These are phyloP conservation scores for Carcina quercana DNA, from an alignment of 2,888 invertebrate species.

Conservation along the genomic window DNA sequence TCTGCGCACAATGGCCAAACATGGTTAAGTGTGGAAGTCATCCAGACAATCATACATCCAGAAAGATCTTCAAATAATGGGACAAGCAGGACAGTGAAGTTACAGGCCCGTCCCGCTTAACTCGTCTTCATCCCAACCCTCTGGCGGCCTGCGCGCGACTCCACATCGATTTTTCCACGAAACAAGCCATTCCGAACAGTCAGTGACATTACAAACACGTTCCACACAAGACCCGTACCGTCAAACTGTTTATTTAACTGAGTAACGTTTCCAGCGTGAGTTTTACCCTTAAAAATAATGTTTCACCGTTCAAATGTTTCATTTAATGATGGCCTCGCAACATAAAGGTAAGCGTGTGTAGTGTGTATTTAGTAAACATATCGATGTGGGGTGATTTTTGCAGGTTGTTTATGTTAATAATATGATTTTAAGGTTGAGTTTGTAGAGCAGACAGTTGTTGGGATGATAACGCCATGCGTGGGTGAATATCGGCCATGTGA, in stretches of 20 bases:
- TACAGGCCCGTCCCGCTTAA: constrained; percentile 19
- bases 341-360: constrained; percentile 60
- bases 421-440: constrained; percentile 23
- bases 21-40: no score
- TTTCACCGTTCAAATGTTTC: constrained; percentile 33
- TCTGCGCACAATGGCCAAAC: no score
- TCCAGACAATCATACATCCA: no score
- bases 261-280: constrained; percentile 41
- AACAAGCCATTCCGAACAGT: constrained; percentile 56
- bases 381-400: constrained; percentile 13
- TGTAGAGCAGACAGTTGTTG: constrained; percentile 33
- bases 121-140: constrained; percentile 15
- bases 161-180: constrained; percentile 64
- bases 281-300: constrained; percentile 46
- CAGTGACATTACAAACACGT: constrained; percentile 60
- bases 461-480: constrained; percentile 50
- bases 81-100: no score
- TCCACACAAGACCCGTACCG: constrained; percentile 33
- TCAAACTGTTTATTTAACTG: constrained; percentile 18
- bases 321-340: constrained; percentile 55
- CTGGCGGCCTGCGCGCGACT: constrained; percentile 57
- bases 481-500: constrained; percentile 58
- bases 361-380: no score
- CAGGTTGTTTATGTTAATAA: constrained; percentile 28
- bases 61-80: no score